Percentiles rank a stretch among this genome's conserved stretches.
Evolutionary conservation across 92 coral and sea anemone species (phyloP).

Genomic region (Parazoanthus swiftii): DNA sequence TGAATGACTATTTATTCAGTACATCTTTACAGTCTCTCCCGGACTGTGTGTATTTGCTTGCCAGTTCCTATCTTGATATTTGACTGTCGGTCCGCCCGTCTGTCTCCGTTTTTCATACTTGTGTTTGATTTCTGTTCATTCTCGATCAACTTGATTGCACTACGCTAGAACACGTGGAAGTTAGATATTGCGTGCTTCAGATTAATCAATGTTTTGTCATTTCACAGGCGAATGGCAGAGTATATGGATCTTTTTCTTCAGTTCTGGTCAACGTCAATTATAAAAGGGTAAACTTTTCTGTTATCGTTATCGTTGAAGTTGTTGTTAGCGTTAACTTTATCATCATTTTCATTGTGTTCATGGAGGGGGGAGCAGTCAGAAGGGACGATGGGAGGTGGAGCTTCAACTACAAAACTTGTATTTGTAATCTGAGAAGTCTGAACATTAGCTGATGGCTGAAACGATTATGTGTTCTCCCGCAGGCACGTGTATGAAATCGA

Average conservation of each 20-base stretch:
- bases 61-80: background rate
- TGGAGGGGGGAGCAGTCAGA: too few relatives aligned
- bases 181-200: too few relatives aligned
- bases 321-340: too few relatives aligned
- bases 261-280: constrained; percentile 80
- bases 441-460: background rate
- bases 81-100: background rate
- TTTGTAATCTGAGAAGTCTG: background rate
- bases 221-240: constrained; percentile 72
- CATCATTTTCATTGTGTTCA: too few relatives aligned
- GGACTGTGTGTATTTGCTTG: background rate
- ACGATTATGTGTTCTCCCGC: background rate
- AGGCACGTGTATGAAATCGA: constrained; percentile 87
- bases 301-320: background rate
- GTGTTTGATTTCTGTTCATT: too few relatives aligned
- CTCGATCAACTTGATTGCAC: background rate
- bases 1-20: too few relatives aligned
- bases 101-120: background rate
- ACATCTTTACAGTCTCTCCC: background rate
- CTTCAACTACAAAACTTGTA: too few relatives aligned
- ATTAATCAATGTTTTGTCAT: background rate
- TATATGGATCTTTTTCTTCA: constrained; percentile 71
- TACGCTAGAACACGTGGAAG: background rate
- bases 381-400: too few relatives aligned
- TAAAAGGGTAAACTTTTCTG: constrained; percentile 76